Base-by-base conservation (phyloP, 92 coral and sea anemone species). In the Desmophyllum pertusum region DNA sequence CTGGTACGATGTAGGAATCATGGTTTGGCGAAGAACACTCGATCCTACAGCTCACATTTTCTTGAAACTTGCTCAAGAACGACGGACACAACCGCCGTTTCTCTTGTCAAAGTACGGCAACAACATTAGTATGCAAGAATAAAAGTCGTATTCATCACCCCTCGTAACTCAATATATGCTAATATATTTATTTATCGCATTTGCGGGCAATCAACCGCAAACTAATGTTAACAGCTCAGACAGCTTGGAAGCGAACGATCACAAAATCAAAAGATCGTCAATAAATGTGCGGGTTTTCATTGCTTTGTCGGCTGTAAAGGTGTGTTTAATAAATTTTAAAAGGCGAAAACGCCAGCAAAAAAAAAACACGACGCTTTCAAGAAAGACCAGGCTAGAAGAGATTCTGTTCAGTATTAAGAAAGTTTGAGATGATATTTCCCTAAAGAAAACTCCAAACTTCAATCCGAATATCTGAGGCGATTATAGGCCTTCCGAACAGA, bases 1-100 rank as follows among this genome's bases (percentile, higher is more conserved):
- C 43, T 91, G 71, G 76, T 93, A 93, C 0, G 97, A 93, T 39
- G 93, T 86, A 14, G 91, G 91, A 84, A 93, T 89, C 97, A 93
- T 93, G 33, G 35, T 90, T 77, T 21, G 61, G 4, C 29, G 31
- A 48, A 67, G 45, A 36, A 13, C 45, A 67, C 23, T 66, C 41
- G 41, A 36, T 67, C 10, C 36, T 67, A 37, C n/a, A 14, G 76
- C 40, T 37, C 9, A 46, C 67, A 80, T 68, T 37, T 35, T 67
- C 30, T 33, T 23, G 52, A 48, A 50, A 48, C 4, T 15, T 35
- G 39, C 35, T 75, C 37, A 50, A 69, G 46, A 61, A 68, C 67
- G 38, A 42, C 72, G 67, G 42, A 37, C 35, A 38, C n/a, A 67
- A 18, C 35, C 73, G 40, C 73, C 42, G 25, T 13, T n/a, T 7